A percentile compares a stretch with the other conserved stretches of the same genome.
phyloP scores from a whole-genome alignment of 2,113 vertebrate genomes.

The Smithornis capensis region DNA sequence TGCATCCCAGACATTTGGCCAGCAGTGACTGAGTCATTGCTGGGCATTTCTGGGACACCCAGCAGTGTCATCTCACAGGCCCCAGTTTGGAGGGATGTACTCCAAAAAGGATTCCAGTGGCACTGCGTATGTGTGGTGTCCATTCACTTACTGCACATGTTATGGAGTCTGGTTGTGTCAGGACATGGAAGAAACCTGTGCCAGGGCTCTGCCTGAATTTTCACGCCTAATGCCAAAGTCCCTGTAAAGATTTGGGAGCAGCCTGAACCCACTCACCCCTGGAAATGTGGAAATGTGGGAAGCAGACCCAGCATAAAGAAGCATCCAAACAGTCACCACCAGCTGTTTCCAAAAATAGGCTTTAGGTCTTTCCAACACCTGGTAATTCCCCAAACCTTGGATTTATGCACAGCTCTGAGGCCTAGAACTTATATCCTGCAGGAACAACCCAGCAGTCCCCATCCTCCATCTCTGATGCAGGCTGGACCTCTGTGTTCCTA shows the following conservation, averaged over 20 bases:
- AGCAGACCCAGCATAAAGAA: background rate
- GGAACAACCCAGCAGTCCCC: background rate
- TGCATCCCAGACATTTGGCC: rapidly evolving
- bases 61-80: background rate
- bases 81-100: background rate
- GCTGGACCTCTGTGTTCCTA: background rate
- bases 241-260: background rate
- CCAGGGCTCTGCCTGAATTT: background rate
- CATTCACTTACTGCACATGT: rapidly evolving
- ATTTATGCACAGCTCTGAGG: background rate
- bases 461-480: background rate
- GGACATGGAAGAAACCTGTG: background rate
- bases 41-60: background rate
- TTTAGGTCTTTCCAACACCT: background rate
- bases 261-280: background rate
- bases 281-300: background rate
- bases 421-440: background rate
- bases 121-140: background rate
- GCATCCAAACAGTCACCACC: background rate
- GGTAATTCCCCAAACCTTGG: background rate
- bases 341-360: background rate
- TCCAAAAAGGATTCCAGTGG: background rate
- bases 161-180: background rate
- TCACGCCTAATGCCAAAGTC: background rate
- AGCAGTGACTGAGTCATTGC: background rate